phyloP scores from a whole-genome alignment of 2,888 invertebrate genomes.

The Phalera bucephala region DNA sequence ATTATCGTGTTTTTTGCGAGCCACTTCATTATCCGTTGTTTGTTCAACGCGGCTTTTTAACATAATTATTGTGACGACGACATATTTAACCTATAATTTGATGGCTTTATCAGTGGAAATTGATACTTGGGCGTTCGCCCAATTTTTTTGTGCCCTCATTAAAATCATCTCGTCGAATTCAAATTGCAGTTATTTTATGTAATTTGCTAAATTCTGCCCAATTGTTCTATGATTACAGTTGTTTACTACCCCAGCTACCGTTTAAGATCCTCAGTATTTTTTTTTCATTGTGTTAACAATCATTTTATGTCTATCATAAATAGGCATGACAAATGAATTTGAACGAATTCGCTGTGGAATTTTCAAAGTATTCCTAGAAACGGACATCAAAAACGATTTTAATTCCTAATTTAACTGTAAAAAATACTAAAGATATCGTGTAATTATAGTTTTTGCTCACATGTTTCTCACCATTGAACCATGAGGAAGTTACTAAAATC shows the following conservation, averaged over 20 bases:
- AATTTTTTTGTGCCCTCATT: slow-evolving; percentile 12
- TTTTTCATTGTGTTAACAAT: too few relatives aligned
- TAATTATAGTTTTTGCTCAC: slow-evolving; percentile 16
- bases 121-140: slow-evolving; percentile 29
- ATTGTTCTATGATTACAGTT: slow-evolving; percentile 23
- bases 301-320: too few relatives aligned
- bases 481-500: slow-evolving; percentile 15
- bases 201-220: slow-evolving; percentile 20
- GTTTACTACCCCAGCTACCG: slow-evolving; percentile 26
- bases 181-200: slow-evolving; percentile 30
- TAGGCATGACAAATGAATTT: too few relatives aligned
- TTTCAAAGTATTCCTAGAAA: too few relatives aligned
- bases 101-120: slow-evolving; percentile 49
- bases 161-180: slow-evolving; percentile 14
- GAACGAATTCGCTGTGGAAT: too few relatives aligned
- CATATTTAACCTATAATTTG: slow-evolving; percentile 31
- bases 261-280: too few relatives aligned
- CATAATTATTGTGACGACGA: slow-evolving; percentile 36
- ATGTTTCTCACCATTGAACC: slow-evolving; percentile 24
- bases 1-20: slow-evolving; percentile 54
- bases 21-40: slow-evolving; percentile 54
- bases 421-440: too few relatives aligned
- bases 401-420: too few relatives aligned
- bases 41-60: slow-evolving; percentile 48
- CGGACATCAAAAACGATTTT: too few relatives aligned